Conservation (phyloP, 1,140 invertebrate species). For the Scaptomyza pallida region DNA sequence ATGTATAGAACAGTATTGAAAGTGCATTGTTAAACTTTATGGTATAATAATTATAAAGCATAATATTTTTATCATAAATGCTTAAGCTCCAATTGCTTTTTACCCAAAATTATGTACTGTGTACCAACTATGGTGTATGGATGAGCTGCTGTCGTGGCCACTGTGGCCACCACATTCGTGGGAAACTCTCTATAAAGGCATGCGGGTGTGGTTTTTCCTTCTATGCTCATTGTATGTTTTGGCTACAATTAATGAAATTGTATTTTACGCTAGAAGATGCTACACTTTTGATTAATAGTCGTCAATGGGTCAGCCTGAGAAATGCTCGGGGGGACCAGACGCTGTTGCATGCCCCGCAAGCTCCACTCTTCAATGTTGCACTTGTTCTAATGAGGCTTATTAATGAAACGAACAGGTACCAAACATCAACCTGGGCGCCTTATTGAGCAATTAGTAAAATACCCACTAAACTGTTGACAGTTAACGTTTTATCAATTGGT, state of each 20-base stretch:
- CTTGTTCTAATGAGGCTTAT: conserved; percentile 67
- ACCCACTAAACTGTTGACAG: conserved; percentile 71
- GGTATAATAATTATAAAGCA: too few species aligned
- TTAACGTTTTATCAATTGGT: conserved; percentile 48
- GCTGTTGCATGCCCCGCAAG: conserved; percentile 30
- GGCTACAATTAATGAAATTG: conserved; percentile 77
- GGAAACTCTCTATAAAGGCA: conserved; percentile 77
- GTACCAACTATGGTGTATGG: not conserved
- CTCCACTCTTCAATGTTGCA: conserved; percentile 41
- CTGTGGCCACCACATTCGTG: conserved; percentile 56
- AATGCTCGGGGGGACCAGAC: conserved; percentile 31
- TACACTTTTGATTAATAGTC: conserved; percentile 66
- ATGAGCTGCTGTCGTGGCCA: conserved; percentile 31
- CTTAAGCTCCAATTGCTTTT: too few species aligned
- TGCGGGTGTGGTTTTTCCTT: conserved; percentile 81
- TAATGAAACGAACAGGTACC: conserved; percentile 11
- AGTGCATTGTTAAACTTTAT: too few species aligned
- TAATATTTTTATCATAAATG: too few species aligned
- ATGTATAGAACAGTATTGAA: too few species aligned
- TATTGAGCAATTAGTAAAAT: conserved; percentile 78
- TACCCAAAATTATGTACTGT: not conserved
- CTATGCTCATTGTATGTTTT: conserved; percentile 54
- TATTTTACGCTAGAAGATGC: conserved; percentile 40
- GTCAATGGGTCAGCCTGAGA: conserved; percentile 44
- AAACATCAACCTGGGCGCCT: conserved; percentile 8